Conservation (phyloP, 2,888 invertebrate species). For the Brachyptera risi region DNA sequence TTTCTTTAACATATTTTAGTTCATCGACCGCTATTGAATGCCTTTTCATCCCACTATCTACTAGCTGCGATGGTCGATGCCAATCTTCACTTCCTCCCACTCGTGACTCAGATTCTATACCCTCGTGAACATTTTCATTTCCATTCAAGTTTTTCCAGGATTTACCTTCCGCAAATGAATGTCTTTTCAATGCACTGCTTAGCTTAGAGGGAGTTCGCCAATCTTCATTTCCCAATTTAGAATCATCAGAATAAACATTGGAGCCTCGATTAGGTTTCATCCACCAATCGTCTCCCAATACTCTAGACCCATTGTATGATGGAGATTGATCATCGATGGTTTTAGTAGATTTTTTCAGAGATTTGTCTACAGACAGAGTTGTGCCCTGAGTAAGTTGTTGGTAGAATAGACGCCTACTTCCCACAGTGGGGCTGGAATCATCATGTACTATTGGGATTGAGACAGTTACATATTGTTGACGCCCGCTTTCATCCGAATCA, state of each 20-base stretch:
- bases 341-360: background rate
- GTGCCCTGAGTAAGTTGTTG: conserved; percentile 26
- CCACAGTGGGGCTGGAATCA: conserved; percentile 20
- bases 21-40: conserved; percentile 58
- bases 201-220: background rate
- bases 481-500: background rate
- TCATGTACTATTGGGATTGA: conserved; percentile 29
- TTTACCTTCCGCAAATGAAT: background rate
- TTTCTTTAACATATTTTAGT: conserved; percentile 23
- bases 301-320: background rate
- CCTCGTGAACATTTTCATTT: too few relatives aligned
- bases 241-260: background rate
- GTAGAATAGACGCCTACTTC: conserved; percentile 23
- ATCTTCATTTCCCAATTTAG: background rate
- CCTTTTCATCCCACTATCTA: conserved; percentile 44
- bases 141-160: background rate
- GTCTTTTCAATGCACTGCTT: background rate
- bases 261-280: background rate
- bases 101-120: too few relatives aligned
- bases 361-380: conserved; percentile 10
- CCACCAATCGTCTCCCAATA: conserved; percentile 1
- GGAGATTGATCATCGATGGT: background rate
- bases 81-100: conserved; percentile 4
- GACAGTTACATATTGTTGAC: conserved; percentile 27
- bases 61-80: background rate